Conservation (phyloP, 2,888 invertebrate genomes). For the Platypus cylindrus region DNA sequence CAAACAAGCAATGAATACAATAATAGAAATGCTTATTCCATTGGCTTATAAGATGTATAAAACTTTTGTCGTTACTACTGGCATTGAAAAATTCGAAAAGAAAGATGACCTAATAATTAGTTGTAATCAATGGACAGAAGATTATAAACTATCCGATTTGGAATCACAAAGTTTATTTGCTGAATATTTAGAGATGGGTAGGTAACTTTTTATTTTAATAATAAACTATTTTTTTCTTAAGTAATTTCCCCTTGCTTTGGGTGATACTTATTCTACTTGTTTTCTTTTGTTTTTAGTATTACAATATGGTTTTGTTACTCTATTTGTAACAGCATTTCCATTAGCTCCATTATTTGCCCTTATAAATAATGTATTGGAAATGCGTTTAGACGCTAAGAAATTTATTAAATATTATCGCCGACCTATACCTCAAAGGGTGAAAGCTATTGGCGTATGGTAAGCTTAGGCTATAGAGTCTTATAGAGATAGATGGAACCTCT, state of each 20-base stretch:
- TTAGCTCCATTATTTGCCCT: slow-evolving; percentile 72
- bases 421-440: slow-evolving; percentile 60
- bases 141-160: slow-evolving; percentile 53
- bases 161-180: slow-evolving; percentile 58
- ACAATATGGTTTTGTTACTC: slow-evolving; percentile 76
- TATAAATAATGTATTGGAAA: slow-evolving; percentile 71
- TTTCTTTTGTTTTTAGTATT: slow-evolving; percentile 62
- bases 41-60: slow-evolving; percentile 44
- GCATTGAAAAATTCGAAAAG: slow-evolving; percentile 31
- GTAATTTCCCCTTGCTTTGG: too few species aligned
- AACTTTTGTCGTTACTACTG: slow-evolving; percentile 36
- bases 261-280: too few species aligned
- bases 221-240: too few species aligned
- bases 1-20: slow-evolving; percentile 66
- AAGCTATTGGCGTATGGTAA: slow-evolving; percentile 66
- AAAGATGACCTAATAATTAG: slow-evolving; percentile 35
- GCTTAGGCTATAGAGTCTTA: neutral
- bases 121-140: slow-evolving; percentile 60
- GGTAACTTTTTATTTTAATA: too few species aligned
- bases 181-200: slow-evolving; percentile 81
- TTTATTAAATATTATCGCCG: slow-evolving; percentile 60
- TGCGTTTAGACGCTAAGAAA: slow-evolving; percentile 72
- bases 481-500: too few species aligned
- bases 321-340: slow-evolving; percentile 79
- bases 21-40: slow-evolving; percentile 66